These are phyloP conservation scores for Saccostrea glomerata DNA, from an alignment of 1,140 invertebrate genomes.

Conservation along the genomic window DNA sequence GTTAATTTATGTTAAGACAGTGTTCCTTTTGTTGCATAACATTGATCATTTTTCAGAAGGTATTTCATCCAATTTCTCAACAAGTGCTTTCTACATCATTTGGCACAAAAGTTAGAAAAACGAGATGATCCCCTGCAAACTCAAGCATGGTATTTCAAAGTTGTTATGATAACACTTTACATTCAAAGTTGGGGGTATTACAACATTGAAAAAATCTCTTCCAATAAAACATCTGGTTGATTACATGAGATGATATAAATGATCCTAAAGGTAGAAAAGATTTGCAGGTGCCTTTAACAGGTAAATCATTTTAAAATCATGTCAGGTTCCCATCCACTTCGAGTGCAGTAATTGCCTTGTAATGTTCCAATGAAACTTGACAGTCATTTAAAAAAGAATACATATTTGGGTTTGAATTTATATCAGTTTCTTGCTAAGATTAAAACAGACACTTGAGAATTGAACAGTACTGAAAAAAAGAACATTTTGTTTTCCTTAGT, in stretches of 20 bases:
- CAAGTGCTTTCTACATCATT: constrained; percentile 21
- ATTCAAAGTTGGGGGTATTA: not conserved
- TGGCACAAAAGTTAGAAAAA: not conserved
- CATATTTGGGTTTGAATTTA: constrained; percentile 18
- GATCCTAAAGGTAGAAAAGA: constrained; percentile 13
- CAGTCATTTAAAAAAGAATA: constrained; percentile 1
- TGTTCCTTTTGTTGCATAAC: constrained; percentile 16
- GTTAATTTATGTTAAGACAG: constrained; percentile 20
- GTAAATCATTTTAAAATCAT: constrained; percentile 30
- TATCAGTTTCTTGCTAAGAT: not conserved
- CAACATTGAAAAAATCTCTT: constrained; percentile 19
- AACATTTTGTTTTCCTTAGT: too few species aligned
- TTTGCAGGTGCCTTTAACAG: constrained; percentile 22
- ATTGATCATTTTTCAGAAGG: not conserved
- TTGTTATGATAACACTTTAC: constrained; percentile 14
- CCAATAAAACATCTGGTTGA: constrained; percentile 36
- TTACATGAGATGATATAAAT: constrained; percentile 32
- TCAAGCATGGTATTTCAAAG: not conserved
- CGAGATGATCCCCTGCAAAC: not conserved
- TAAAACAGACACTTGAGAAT: not conserved
- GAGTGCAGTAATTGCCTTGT: constrained; percentile 1
- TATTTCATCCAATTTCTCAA: constrained; percentile 4
- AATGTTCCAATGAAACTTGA: not conserved
- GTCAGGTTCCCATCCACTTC: not conserved
- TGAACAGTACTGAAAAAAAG: too few species aligned